These are phyloP conservation scores for Cancer borealis DNA, from an alignment of 2,888 invertebrate species.

Conservation along the genomic window DNA sequence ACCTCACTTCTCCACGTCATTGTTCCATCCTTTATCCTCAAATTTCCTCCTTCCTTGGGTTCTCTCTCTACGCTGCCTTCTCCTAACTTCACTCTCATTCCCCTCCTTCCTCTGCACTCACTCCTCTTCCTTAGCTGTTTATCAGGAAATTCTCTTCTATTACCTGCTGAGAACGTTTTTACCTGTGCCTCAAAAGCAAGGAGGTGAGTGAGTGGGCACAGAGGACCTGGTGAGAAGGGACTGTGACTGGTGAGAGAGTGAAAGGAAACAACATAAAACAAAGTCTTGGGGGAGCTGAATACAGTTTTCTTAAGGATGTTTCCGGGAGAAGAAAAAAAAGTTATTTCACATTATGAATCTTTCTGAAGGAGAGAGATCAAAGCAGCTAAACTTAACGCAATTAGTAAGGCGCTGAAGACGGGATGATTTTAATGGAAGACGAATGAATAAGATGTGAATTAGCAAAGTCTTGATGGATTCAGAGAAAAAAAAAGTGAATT, in stretches of 20 bases:
- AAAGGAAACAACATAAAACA: background rate
- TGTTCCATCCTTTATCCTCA: slow-evolving; percentile 33
- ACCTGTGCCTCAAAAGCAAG: background rate
- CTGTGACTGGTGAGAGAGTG: background rate
- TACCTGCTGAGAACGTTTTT: background rate
- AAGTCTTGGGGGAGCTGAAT: background rate
- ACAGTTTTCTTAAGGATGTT: background rate
- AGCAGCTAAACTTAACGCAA: background rate
- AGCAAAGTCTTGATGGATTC: background rate
- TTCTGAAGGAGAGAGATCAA: background rate
- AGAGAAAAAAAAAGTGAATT: background rate
- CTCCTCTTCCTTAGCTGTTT: slow-evolving; percentile 28
- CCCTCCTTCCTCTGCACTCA: background rate
- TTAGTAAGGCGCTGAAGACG: background rate
- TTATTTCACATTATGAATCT: background rate
- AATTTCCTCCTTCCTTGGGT: background rate
- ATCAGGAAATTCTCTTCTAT: slow-evolving; percentile 45
- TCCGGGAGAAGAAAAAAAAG: background rate
- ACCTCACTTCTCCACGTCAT: background rate
- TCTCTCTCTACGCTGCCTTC: background rate
- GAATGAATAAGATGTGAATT: background rate
- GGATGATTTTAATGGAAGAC: background rate
- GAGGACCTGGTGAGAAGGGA: background rate
- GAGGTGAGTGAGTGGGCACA: background rate
- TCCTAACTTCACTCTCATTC: background rate